A percentile compares a stretch with the other conserved stretches of the same genome.
phyloP scores from a whole-genome alignment of 2,888 invertebrate species.

The Meteorus colon region DNA sequence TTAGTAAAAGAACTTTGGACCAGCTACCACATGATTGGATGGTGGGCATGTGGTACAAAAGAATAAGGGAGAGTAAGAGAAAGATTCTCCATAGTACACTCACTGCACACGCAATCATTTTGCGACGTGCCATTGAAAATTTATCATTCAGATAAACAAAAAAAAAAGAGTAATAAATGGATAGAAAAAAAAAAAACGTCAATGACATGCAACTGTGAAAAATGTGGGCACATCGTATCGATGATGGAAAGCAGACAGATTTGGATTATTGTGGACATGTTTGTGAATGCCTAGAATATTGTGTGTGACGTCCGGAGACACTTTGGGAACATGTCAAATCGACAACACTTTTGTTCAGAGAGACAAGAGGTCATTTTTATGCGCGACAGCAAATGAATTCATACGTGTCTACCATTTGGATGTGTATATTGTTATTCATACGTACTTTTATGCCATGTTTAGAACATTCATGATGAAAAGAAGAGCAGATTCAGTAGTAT shows the following conservation, averaged over 20 bases:
- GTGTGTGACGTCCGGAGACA: conserved; percentile 26
- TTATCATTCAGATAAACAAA: conserved; percentile 56
- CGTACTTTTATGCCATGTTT: no score
- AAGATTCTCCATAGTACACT: conserved; percentile 32
- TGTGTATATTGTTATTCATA: no score
- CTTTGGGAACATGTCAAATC: conserved; percentile 34
- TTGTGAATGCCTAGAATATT: conserved; percentile 12
- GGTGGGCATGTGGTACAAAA: conserved; percentile 22
- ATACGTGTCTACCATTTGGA: no score
- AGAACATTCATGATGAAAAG: no score
- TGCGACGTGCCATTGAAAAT: conserved; percentile 58
- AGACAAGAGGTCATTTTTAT: conserved; percentile 62
- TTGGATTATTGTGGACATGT: conserved; percentile 28
- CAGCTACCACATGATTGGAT: conserved; percentile 10
- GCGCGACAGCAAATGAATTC: conserved; percentile 52
- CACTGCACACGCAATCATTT: conserved; percentile 56
- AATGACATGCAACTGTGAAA: no score
- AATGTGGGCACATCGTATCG: neutral
- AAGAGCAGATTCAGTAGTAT: no score
- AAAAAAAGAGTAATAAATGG: conserved; percentile 38
- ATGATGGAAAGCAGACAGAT: conserved; percentile 9
- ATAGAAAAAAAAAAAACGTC: neutral
- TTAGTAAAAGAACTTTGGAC: neutral
- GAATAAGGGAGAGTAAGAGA: conserved; percentile 14
- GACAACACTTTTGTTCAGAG: conserved; percentile 47